These are phyloP conservation scores for Temnothorax ravouxi DNA, from an alignment of 2,888 invertebrate genomes.

Conservation along the genomic window DNA sequence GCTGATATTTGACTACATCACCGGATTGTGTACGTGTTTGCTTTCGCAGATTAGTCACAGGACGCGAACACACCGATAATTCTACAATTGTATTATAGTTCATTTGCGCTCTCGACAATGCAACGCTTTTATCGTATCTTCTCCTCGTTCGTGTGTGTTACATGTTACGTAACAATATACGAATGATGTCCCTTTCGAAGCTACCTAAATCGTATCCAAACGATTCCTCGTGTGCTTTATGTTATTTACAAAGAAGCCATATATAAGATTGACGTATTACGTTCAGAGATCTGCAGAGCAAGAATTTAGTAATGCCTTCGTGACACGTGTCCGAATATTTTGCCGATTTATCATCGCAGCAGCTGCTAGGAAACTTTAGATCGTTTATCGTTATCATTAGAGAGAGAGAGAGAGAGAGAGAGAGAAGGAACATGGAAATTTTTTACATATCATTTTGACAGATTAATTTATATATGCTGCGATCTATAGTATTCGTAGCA, in stretches of 20 bases:
- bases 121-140: slow-evolving; percentile 52
- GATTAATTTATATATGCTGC: not conserved
- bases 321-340: not conserved
- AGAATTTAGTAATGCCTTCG: slow-evolving; percentile 12
- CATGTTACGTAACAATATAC: not conserved
- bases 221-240: slow-evolving; percentile 4
- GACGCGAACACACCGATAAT: slow-evolving; percentile 78
- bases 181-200: slow-evolving; percentile 1
- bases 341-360: slow-evolving; percentile 4
- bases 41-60: slow-evolving; percentile 84
- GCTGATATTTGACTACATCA: slow-evolving; percentile 96
- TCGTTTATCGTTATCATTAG: not conserved
- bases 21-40: slow-evolving; percentile 78
- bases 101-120: slow-evolving; percentile 60
- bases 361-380: slow-evolving; percentile 7
- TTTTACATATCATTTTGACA: not conserved
- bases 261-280: not conserved
- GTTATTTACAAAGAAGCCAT: slow-evolving; percentile 48
- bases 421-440: not conserved
- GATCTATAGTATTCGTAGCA: not conserved
- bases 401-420: not conserved
- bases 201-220: slow-evolving; percentile 1
- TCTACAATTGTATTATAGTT: slow-evolving; percentile 62
- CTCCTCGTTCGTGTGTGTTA: not conserved
- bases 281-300: not conserved